A percentile compares a stretch with the other conserved stretches of the same genome.
Evolutionary conservation across 2,113 vertebrate genomes (phyloP).

Genomic region (Perca fluviatilis): DNA sequence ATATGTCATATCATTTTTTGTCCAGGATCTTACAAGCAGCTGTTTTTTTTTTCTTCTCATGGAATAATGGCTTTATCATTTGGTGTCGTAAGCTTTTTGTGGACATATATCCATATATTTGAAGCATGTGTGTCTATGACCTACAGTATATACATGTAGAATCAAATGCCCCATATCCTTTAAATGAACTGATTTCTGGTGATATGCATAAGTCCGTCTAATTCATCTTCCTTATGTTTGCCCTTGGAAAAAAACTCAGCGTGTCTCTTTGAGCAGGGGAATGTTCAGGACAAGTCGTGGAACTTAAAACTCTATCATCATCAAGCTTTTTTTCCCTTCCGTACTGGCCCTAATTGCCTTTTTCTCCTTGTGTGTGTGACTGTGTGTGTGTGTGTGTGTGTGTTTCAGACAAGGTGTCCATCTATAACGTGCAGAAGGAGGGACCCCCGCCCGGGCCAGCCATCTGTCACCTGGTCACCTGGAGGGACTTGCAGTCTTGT

Average conservation of each 20-base stretch:
- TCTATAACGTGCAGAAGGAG: constrained; percentile 65
- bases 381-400: constrained; percentile 20
- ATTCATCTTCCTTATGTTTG: constrained; percentile 59
- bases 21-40: constrained; percentile 2
- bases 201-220: neutral
- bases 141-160: neutral
- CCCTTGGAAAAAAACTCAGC: constrained; percentile 58
- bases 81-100: constrained; percentile 5
- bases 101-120: neutral
- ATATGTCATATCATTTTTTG: neutral
- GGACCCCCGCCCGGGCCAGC: constrained; percentile 68
- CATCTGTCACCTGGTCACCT: constrained; percentile 83
- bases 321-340: constrained; percentile 35
- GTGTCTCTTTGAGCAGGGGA: constrained; percentile 54
- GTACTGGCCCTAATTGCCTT: constrained; percentile 62
- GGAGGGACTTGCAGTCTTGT: constrained; percentile 72
- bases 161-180: constrained; percentile 26
- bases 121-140: constrained; percentile 41
- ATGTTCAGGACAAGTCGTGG: constrained; percentile 46
- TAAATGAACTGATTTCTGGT: constrained; percentile 32
- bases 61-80: neutral
- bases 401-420: constrained; percentile 56
- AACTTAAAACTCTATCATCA: constrained; percentile 56
- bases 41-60: constrained; percentile 2
- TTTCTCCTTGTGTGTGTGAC: constrained; percentile 64